These are phyloP conservation scores for Orthosia gothica DNA, from an alignment of 2,888 invertebrate genomes.

Conservation along the genomic window DNA sequence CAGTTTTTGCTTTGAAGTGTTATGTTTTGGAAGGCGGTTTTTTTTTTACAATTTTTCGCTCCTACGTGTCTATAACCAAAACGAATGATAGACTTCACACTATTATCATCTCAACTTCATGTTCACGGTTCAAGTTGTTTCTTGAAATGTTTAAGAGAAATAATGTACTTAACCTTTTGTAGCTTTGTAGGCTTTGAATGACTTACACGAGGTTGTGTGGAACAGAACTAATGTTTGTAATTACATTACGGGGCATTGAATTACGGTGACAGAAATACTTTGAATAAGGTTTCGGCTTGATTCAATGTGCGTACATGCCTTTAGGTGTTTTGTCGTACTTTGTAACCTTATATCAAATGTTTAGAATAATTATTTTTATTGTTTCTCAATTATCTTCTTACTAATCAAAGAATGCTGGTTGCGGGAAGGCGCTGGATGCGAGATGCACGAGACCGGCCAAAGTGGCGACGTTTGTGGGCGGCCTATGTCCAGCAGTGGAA, in stretches of 20 bases:
- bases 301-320: neutral
- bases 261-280: slow-evolving; percentile 47
- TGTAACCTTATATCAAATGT: slow-evolving; percentile 2
- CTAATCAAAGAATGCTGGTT: too few relatives aligned
- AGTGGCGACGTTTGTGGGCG: too few relatives aligned
- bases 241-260: slow-evolving; percentile 49
- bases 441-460: too few relatives aligned
- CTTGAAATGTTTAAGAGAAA: slow-evolving; percentile 30
- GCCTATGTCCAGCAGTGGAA: too few relatives aligned
- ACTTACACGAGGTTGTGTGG: slow-evolving; percentile 37
- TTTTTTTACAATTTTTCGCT: too few relatives aligned
- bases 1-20: too few relatives aligned
- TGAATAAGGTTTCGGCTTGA: slow-evolving; percentile 11
- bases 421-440: too few relatives aligned
- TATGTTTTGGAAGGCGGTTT: too few relatives aligned
- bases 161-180: slow-evolving; percentile 37
- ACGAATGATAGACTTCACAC: slow-evolving; percentile 10
- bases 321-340: slow-evolving; percentile 17
- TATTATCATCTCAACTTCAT: slow-evolving; percentile 14
- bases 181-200: slow-evolving; percentile 38
- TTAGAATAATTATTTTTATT: neutral
- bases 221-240: slow-evolving; percentile 54
- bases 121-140: slow-evolving; percentile 1
- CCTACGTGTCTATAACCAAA: too few relatives aligned
- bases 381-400: too few relatives aligned